Percentiles rank a stretch among this genome's conserved stretches.
Evolutionary conservation across 2,113 vertebrate genomes (phyloP).

Genomic region (Cynocephalus volans): DNA sequence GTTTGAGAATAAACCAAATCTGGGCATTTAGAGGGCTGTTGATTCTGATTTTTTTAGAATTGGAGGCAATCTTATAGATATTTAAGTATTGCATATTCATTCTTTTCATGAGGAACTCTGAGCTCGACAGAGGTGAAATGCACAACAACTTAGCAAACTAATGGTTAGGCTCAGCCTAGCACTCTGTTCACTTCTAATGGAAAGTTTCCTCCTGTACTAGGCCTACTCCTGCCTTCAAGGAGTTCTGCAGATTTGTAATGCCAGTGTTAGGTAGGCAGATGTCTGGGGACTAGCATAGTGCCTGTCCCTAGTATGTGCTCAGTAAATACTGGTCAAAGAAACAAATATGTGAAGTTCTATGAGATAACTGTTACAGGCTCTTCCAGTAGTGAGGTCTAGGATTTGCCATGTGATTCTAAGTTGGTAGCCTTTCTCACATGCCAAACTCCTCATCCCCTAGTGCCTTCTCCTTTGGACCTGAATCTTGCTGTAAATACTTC

Average conservation of each 20-base stretch:
- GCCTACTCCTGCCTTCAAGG: not conserved
- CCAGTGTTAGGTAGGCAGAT: not conserved
- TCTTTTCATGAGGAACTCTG: not conserved
- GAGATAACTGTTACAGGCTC: not conserved
- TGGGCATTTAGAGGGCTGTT: not conserved
- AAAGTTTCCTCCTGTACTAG: not conserved
- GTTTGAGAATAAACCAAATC: not conserved
- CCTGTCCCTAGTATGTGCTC: not conserved
- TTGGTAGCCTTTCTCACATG: not conserved
- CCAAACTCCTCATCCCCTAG: not conserved
- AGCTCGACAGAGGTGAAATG: not conserved
- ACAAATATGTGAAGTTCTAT: not conserved
- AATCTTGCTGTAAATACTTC: not conserved
- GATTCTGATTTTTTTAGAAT: slow-evolving; percentile 1
- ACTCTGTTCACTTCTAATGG: slow-evolving; percentile 41
- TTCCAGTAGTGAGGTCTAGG: not conserved
- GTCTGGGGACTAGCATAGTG: not conserved
- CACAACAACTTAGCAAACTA: slow-evolving; percentile 15
- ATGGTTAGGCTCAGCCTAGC: not conserved
- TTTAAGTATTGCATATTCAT: not conserved
- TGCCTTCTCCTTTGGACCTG: not conserved
- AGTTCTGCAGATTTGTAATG: not conserved
- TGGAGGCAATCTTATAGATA: slow-evolving; percentile 14
- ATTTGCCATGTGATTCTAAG: not conserved
- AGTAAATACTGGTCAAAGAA: not conserved